Base-by-base conservation (phyloP, 37 sponge, comb jelly and placozoan genomes). In the Spongilla lacustris region DNA sequence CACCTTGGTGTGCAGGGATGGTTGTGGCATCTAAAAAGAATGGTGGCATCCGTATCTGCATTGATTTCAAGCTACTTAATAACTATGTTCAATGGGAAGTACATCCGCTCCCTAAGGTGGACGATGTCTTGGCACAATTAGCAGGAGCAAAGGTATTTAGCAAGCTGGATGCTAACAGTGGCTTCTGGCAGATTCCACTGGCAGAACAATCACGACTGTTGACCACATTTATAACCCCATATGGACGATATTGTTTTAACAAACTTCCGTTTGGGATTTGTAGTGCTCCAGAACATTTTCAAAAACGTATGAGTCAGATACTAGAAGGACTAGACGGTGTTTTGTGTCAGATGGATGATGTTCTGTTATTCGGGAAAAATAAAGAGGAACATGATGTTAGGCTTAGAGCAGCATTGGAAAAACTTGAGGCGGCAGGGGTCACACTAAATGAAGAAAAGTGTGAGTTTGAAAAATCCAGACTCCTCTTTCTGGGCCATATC, bases 1-100 rank as follows among this genome's bases (percentile, higher is more conserved):
- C 89, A 21, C 46, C n/a, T 41, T 89, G 89, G 84, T 89, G 89
- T 32, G 89, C 89, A 50, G 89, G 89, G 38, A 89, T 89, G 84
- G 89, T 83, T 2, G 89, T 88, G 23, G 79, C 69, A n/a, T 79
- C 79, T 17, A 85, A 85, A 37, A 84, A 74, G 70, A 3, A 32
- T 9, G 90, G 85, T 2, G 36, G 30, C 75, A 80, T 89, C 50
- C 69, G 85, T 31, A 84, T 89, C 25, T 89, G 90, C 67, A 81
- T 89, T 6, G 84, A 89, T 49, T 50, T 85, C 71, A 77, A 78
- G 71, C 86, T 79, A 78, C 86, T 85, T 3, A 85, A 85, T 50
- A 13, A 80, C 23, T 84, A 77, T 77, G 83, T 88, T 23, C 72
- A 83, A 14, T 46, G 89, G 41, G 89, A 88, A 67, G 83, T 82